Base-by-base conservation (phyloP, 2,888 invertebrate genomes). In the Lordiphosa fenestrarum region DNA sequence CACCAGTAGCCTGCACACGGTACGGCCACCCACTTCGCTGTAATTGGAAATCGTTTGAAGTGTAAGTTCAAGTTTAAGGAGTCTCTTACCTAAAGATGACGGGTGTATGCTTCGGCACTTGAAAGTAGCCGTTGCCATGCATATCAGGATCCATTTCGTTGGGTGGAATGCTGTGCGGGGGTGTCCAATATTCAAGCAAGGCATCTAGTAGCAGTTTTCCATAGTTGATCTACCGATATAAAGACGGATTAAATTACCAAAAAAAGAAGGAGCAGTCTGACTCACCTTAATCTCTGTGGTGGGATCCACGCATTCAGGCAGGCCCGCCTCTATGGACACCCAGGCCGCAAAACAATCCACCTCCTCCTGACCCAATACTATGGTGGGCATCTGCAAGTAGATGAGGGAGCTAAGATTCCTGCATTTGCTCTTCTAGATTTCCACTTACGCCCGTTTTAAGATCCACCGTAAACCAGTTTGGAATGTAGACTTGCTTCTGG, bases 391-490 rank as follows among this genome's bases (percentile, higher is more conserved):
- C 95, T 96, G 71, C 6, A 86, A 69, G 37, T 5, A 9, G 5
- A 35, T 44, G 35, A 23, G n/a, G 38, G 57, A 19, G 38, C 49
- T 25, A 0, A 25, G 7, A 7, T 19, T 4, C 19, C 19, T 19
- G 19, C 25, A 10, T 36, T 37, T 9, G 0, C 2, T 5, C 6
- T 23, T 1, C 23, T 23, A 6, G 23, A 6, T 6, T 12, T 55
- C 10, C 4, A 75, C 92, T 89, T 90, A 96, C 96, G 66, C 99
- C 99, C 59, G 98, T 99, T 91, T 99, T 99, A 44, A 99, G 92
- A 91, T 99, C 99, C 41, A 99, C 98, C 71, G 96, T 96, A 89
- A 99, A 99, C 99, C 99, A 99, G 90, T 96, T 98, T 25, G 99
- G 99, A 82, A 99, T 98, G 88, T 95, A 98, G 49, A 99, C 94